Evolutionary conservation across 1,140 invertebrate species (phyloP).

Genomic region (Monomorium pharaonis): DNA sequence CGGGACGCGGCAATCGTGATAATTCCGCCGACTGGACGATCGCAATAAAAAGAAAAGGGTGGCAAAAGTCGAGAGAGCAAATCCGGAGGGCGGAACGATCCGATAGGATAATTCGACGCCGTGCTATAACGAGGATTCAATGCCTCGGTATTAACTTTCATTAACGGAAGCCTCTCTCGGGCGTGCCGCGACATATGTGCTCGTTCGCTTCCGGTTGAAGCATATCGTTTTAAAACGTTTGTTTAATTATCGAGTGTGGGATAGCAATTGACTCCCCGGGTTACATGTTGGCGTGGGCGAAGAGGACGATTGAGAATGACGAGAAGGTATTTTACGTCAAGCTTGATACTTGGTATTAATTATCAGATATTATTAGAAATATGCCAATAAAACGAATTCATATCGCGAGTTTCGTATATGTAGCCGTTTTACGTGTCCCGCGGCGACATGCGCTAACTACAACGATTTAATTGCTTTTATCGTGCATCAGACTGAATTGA

Average conservation of each 20-base stretch:
- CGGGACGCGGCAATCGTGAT: conserved; percentile 16
- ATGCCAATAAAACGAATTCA: not conserved
- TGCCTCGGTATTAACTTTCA: conserved; percentile 20
- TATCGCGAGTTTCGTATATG: not conserved
- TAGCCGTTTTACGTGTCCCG: not conserved
- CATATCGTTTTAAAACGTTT: conserved; percentile 14
- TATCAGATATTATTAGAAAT: not conserved
- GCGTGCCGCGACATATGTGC: not conserved
- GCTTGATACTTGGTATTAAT: not conserved
- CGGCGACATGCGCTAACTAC: not conserved
- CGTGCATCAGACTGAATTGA: not conserved
- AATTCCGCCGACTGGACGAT: not conserved
- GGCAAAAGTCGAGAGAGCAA: not conserved
- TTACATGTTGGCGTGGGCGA: not conserved
- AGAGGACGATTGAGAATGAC: not conserved
- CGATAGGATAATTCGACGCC: conserved; percentile 33
- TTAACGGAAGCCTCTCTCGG: conserved; percentile 2
- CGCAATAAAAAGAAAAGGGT: not conserved
- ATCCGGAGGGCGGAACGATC: not conserved
- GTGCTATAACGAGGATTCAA: conserved; percentile 20
- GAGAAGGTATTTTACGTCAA: conserved; percentile 6
- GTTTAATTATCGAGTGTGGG: conserved; percentile 38
- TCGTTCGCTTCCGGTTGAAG: conserved; percentile 8
- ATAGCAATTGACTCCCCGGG: not conserved
- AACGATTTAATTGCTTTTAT: conserved; percentile 50